Evolutionary conservation across 2,113 vertebrate species (phyloP).

Genomic region (Plecotus auritus): DNA sequence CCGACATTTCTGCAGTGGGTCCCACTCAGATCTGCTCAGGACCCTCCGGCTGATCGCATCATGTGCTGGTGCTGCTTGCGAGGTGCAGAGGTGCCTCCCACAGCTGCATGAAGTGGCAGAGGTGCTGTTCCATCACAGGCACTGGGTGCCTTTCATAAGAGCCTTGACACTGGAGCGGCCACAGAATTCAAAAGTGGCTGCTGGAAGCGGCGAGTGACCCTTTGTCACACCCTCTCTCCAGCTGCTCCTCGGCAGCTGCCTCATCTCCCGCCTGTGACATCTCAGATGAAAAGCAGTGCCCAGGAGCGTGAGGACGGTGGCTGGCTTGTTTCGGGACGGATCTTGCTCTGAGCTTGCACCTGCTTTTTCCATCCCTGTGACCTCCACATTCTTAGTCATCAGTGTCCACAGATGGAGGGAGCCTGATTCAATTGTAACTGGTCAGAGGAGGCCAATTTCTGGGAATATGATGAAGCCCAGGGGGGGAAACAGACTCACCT

Average conservation of each 20-base stretch:
- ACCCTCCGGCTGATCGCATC: background rate
- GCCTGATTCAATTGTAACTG: background rate
- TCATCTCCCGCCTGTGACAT: background rate
- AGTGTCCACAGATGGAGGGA: background rate
- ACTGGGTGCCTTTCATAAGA: background rate
- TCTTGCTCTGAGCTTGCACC: background rate
- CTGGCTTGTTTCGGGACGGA: background rate
- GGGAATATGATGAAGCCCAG: background rate
- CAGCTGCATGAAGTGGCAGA: background rate
- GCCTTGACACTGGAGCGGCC: background rate
- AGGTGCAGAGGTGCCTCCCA: background rate
- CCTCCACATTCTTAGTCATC: background rate
- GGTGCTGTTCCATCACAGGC: background rate
- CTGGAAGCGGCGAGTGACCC: background rate
- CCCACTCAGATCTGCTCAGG: background rate
- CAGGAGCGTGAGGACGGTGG: background rate
- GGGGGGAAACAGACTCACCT: background rate
- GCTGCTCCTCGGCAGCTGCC: background rate
- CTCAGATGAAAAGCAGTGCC: background rate
- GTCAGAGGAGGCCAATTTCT: background rate
- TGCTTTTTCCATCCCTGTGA: background rate
- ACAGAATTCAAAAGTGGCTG: background rate
- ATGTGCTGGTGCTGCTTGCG: background rate
- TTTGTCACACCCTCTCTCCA: background rate
- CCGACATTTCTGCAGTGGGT: background rate